Base-by-base conservation (phyloP, 2,113 vertebrate genomes). In the Mobula birostris region DNA sequence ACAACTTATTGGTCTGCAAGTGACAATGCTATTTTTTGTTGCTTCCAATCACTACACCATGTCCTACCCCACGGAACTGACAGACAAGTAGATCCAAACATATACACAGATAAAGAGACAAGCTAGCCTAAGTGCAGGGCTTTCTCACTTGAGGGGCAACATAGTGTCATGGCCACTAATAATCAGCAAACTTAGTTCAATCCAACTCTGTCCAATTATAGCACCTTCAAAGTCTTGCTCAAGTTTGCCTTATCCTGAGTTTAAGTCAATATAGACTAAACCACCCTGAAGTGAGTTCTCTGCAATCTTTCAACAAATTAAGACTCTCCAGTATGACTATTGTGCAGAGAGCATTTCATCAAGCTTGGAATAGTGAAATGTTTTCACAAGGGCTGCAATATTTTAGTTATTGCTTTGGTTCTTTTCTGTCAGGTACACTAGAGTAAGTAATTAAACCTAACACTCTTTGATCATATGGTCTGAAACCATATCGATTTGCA, bases 331-430 rank as follows among this genome's bases (percentile, higher is more conserved):
- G 95, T 95, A 95, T 96, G 95, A 96, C 95, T 95, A 95, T 95
- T 95, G 95, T 95, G 96, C 95, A 95, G 96, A 93, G 19, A 95
- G 97, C 96, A 95, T 94, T 95, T 96, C 94, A 95, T 96, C 95
- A 96, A 96, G 96, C 96, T 95, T 94, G 95, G 96, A 95, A 95
- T 94, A 95, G 95, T 95, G 95, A 96, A 96, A 96, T 96, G 94
- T 95, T 95, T 95, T 94, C 94, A 94, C 92, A 96, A 94, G 96
- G 96, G 95, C 94, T 96, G 96, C 95, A 94, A 95, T 96, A 95
- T 94, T 95, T 95, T 95, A 94, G 94, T 97, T 98, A 97, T 97
- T 98, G 97, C 97, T 97, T 97, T 97, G 97, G 97, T 97, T 97
- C 97, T 96, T 74, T 93, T 93, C 96, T 96, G 96, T 96, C 95